Evolutionary conservation across 2,888 invertebrate genomes (phyloP).

Genomic region (Rhimphoctona megacephalus): DNA sequence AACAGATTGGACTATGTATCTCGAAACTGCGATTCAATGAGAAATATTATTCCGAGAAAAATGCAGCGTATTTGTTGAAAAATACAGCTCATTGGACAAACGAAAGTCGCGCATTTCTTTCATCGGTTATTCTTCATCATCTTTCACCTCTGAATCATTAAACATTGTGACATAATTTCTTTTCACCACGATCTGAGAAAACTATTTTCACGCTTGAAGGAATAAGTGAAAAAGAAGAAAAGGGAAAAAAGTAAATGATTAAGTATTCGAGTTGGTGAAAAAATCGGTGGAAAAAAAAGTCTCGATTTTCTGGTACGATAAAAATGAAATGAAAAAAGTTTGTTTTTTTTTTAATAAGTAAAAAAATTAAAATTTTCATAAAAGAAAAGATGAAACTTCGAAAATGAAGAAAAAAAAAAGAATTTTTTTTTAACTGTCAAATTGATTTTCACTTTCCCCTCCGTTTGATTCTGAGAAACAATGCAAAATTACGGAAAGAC

Average conservation of each 20-base stretch:
- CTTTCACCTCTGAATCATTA: slow-evolving; percentile 37
- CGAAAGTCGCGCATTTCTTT: slow-evolving; percentile 48
- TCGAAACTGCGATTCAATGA: slow-evolving; percentile 30
- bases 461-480: neutral
- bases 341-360: no score
- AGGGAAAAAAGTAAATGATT: neutral
- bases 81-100: slow-evolving; percentile 43
- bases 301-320: neutral
- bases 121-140: slow-evolving; percentile 5
- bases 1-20: slow-evolving; percentile 39
- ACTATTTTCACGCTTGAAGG: slow-evolving; percentile 41
- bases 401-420: neutral
- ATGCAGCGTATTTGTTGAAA: slow-evolving; percentile 41
- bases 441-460: neutral
- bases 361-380: neutral
- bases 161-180: slow-evolving; percentile 29
- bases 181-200: slow-evolving; percentile 9
- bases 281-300: neutral
- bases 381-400: neutral
- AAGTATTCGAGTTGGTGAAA: neutral
- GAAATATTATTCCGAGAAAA: slow-evolving; percentile 51
- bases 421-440: neutral
- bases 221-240: slow-evolving; percentile 1
- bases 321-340: no score
- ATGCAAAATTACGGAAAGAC: neutral